These are phyloP conservation scores for Thecocarcelia acutangulata DNA, from an alignment of 2,888 invertebrate genomes.

Conservation along the genomic window DNA sequence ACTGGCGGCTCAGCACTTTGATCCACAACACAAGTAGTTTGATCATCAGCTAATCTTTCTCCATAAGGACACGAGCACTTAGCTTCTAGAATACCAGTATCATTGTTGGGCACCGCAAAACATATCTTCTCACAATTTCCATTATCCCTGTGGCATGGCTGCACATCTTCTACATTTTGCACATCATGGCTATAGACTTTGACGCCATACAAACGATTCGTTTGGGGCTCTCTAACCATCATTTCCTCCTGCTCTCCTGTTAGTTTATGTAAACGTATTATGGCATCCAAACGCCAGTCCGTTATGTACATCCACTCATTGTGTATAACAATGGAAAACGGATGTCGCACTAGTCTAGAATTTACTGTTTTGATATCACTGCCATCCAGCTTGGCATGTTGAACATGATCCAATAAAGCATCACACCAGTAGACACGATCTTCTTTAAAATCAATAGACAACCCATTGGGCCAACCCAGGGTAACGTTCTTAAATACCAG, in stretches of 20 bases:
- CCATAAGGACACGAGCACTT: slow-evolving; percentile 97
- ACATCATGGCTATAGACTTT: slow-evolving; percentile 91
- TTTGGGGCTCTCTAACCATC: slow-evolving; percentile 93
- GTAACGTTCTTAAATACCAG: slow-evolving; percentile 94
- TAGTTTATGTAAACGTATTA: slow-evolving; percentile 93
- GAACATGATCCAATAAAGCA: slow-evolving; percentile 96
- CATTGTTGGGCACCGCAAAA: slow-evolving; percentile 90
- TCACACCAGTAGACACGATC: slow-evolving; percentile 98
- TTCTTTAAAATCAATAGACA: slow-evolving; percentile 94
- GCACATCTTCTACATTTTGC: slow-evolving; percentile 86
- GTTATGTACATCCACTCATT: slow-evolving; percentile 97
- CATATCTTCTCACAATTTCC: slow-evolving; percentile 97
- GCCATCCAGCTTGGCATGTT: slow-evolving; percentile 95
- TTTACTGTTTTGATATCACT: slow-evolving; percentile 94
- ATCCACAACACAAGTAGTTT: slow-evolving; percentile 88
- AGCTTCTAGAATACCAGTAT: slow-evolving; percentile 82
- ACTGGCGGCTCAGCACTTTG: slow-evolving; percentile 93
- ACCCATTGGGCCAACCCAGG: slow-evolving; percentile 98
- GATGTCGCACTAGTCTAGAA: slow-evolving; percentile 92
- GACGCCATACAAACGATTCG: slow-evolving; percentile 94
- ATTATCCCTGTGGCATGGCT: slow-evolving; percentile 92
- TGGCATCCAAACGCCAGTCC: slow-evolving; percentile 97
- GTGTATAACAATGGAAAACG: slow-evolving; percentile 95
- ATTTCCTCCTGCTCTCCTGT: slow-evolving; percentile 94
- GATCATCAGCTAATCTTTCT: slow-evolving; percentile 88